Evolutionary conservation across 1,140 invertebrate species (phyloP), one percentile per base, ranked within the genome.

Genomic region (Tetranychus cinnabarinus): DNA sequence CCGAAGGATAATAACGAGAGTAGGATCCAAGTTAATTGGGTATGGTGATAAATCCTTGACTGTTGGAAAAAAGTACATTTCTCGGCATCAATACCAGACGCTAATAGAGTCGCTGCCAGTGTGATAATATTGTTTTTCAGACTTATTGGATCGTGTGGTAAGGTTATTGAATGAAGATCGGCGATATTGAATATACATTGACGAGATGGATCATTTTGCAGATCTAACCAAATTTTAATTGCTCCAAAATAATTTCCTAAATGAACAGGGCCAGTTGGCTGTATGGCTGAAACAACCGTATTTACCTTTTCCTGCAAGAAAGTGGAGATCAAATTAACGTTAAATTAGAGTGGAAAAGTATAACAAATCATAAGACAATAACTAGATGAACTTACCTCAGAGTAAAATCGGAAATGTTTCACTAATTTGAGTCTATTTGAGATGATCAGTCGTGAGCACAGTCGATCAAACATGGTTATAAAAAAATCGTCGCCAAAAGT

Each of bases 181-280:
- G 86, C 95, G 67, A 99, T 83, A 67, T 85, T 85, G 58, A 85
- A 79, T 62, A 91, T 79, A 0, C 88, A 77, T 68, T 82, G 73
- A 61, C 83, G 54, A 54, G 36, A n/a, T 13, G 76, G 74, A 37
- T 72, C 66, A 59, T 93, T 76, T 74, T 97, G 92, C 34, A 92
- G 70, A 23, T 82, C 72, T 7, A 86, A 77, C 85, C 91, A 97
- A 69, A 83, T 82, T 60, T 81, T 76, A 50, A 98, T 80, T 0
- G 88, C 91, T 52, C 92, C 92, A 67, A 97, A 81, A 74, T 97
- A 98, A 76, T 98, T 98, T 2, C 95, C 95, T 56, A 98, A 75
- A 74, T 99, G 95, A 52, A 95, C 74, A 5, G 80, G 74, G 31
- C 93, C 92, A 5, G 93, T 96, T 2, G 95, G 93, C 73, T 98